phyloP scores from a whole-genome alignment of 2,113 vertebrate genomes.

The Stictonetta naevosa region DNA sequence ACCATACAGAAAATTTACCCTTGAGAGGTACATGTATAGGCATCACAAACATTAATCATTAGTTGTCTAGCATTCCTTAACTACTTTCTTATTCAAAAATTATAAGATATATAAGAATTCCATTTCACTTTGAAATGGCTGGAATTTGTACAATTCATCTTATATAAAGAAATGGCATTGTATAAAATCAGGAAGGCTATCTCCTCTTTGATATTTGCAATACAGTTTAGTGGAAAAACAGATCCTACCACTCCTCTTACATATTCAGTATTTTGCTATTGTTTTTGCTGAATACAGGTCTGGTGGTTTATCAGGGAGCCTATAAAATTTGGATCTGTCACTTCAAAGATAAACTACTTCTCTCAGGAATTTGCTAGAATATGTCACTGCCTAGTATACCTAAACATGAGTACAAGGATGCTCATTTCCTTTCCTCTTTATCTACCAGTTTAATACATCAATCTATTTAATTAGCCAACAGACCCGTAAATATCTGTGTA shows the following conservation, averaged over 20 bases:
- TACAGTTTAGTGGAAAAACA: background rate
- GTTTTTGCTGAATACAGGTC: background rate
- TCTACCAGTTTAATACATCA: background rate
- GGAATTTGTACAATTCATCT: background rate
- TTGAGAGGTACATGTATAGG: conserved; percentile 12
- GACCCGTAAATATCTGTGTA: background rate
- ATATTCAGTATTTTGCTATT: background rate
- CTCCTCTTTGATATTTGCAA: background rate
- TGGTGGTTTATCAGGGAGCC: background rate
- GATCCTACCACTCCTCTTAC: background rate
- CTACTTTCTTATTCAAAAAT: background rate
- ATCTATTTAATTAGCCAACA: background rate
- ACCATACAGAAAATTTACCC: background rate
- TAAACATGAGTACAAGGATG: background rate
- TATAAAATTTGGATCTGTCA: background rate
- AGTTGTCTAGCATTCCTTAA: background rate
- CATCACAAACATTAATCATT: conserved; percentile 15
- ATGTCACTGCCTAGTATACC: background rate
- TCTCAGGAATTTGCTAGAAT: background rate
- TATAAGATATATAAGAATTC: background rate
- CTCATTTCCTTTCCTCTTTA: background rate
- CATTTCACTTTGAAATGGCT: background rate
- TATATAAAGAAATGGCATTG: background rate
- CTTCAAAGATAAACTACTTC: background rate
- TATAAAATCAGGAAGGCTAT: background rate